Evolutionary conservation across 2,113 vertebrate species (phyloP), one percentile per base, ranked within the genome.

Genomic region (Poicephalus meyeri): DNA sequence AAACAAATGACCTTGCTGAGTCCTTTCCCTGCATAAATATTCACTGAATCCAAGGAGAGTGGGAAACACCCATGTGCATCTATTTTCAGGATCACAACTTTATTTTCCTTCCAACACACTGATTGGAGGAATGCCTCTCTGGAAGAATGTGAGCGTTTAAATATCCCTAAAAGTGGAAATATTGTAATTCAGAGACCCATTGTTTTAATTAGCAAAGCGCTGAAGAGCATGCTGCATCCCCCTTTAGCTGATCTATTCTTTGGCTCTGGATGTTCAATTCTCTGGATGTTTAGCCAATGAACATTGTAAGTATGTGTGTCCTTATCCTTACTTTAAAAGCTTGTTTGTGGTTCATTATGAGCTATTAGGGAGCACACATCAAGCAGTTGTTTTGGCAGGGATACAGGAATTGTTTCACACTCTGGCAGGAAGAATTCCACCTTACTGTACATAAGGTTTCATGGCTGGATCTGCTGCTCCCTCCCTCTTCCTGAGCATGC

Each of bases 271-370:
- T 70, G 47, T 88, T 89, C 50, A 89, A 1, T 79, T 88, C 58
- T 90, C 89, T 88, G 53, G 47, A 58, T 63, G n/a, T 37, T 85
- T 29, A 60, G 35, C 20, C 61, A 52, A 28, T 42, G 78, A 93
- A 82, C 17, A 44, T 63, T 89, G 35, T 85, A 95, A 97, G 88
- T 65, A 25, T 49, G 81, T 80, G 80, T 91, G 25, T 84, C 92
- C 81, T 93, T 96, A 94, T 86, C 86, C 94, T 88, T 94, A 80
- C 60, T 97, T 96, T 93, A 94, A 96, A 93, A 89, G 61, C 78
- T 88, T 96, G 70, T 97, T 98, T 96, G 80, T 94, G 77, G 95
- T 96, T 97, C 89, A 83, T 96, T 92, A 96, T 21, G 88, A 91
- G 81, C 92, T 97, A 80, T 91, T 97, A 96, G 85, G 66, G 86